Base-by-base conservation (phyloP, 2,113 vertebrate species). In the Scolopax mira region DNA sequence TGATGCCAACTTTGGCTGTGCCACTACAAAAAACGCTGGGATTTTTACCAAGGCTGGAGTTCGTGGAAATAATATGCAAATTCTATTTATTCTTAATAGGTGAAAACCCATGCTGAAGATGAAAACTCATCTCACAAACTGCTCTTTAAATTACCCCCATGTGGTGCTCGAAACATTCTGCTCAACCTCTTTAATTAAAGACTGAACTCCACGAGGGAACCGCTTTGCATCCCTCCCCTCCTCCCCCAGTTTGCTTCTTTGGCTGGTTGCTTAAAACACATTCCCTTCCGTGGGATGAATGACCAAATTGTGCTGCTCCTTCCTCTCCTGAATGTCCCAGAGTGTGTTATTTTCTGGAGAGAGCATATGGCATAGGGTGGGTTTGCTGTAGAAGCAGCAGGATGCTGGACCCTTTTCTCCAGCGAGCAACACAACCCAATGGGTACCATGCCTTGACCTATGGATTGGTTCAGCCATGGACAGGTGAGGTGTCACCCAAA, bases 151-250 rank as follows among this genome's bases (percentile, higher is more conserved):
- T 95, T 72, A 73, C 44, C 75, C 49, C 84, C 79, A 25, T 13
- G 44, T 92, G 94, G 73, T 88, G 55, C 72, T 92, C 0, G 5
- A 92, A 95, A 87, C 31, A 3, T 89, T 92, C 73, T 79, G 81
- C 87, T 96, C 23, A 9, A 37, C 66, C 57, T 48, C 93, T 87
- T 90, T 88, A 94, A 90, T 93, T 90, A 88, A 86, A 58, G 64
- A 66, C n/a, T 66, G 66, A 92, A 93, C 44, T 84, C 52, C 7
- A 10, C 2, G 5, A 92, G 54, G 78, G 60, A 74, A 54, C 55
- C 83, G 42, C 70, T 74, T 67, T 81, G 31, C 42, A 72, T 89
- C 67, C 39, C 18, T 89, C n/a, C 27, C 51, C n/a, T 85, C 44
- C 37, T 73, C 23, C 46, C 35, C n/a, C 13, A 8, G 4, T 79